These are phyloP conservation scores for Spea hammondii DNA, from an alignment of 2,797 vertebrate species.

Conservation along the genomic window DNA sequence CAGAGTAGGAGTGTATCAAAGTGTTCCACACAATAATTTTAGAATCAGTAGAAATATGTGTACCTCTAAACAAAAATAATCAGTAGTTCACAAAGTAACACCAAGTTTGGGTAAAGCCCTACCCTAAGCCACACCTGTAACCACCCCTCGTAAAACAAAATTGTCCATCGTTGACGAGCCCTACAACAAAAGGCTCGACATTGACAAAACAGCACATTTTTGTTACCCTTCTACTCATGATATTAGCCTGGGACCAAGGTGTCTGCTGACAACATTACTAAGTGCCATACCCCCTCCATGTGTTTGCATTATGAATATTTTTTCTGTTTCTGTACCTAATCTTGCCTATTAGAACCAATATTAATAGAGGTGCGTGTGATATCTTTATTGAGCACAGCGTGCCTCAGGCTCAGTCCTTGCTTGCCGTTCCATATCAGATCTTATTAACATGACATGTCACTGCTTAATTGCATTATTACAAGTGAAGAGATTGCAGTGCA, in stretches of 20 bases:
- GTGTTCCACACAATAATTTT: too few relatives aligned
- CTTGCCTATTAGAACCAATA: constrained; percentile 45
- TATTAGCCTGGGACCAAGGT: neutral
- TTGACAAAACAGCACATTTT: too few relatives aligned
- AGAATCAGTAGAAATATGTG: too few relatives aligned
- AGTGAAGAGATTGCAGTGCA: constrained; percentile 38
- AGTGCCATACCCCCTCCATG: neutral
- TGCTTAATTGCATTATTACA: constrained; percentile 47
- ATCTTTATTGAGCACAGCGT: constrained; percentile 44
- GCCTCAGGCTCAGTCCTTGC: constrained; percentile 36
- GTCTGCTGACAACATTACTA: neutral
- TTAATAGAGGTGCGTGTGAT: constrained; percentile 51
- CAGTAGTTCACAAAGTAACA: too few relatives aligned
- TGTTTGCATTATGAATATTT: constrained; percentile 29
- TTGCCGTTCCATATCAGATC: constrained; percentile 46
- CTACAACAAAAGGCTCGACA: too few relatives aligned
- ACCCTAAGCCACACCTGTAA: too few relatives aligned
- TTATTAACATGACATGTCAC: constrained; percentile 40
- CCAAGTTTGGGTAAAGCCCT: too few relatives aligned
- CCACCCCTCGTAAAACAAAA: too few relatives aligned
- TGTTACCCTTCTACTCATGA: too few relatives aligned
- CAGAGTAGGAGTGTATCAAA: too few relatives aligned
- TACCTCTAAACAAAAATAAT: too few relatives aligned
- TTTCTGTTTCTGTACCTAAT: constrained; percentile 40
- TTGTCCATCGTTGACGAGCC: too few relatives aligned